Conservation (phyloP, 2,888 invertebrate genomes). For the Apamea epomidion region DNA sequence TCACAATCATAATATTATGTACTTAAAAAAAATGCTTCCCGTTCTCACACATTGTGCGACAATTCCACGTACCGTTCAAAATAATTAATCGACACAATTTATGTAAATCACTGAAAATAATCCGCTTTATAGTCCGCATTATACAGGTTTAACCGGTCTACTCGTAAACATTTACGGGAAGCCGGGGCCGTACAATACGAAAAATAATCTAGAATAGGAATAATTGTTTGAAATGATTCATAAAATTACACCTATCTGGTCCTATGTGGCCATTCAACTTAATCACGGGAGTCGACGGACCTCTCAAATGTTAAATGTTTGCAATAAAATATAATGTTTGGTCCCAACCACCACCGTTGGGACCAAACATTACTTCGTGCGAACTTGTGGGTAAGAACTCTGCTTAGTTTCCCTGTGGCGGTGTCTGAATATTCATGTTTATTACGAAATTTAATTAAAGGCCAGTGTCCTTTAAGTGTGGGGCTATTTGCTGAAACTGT, state of each 20-base stretch:
- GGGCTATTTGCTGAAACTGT: background rate
- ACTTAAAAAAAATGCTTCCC: background rate
- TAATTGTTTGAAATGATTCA: constrained; percentile 39
- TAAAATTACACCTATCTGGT: constrained; percentile 55
- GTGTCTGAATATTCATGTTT: constrained; percentile 54
- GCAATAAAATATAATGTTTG: constrained; percentile 59
- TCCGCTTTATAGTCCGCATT: constrained; percentile 41
- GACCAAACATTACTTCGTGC: constrained; percentile 23
- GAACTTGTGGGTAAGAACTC: constrained; percentile 47
- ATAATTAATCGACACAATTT: constrained; percentile 53
- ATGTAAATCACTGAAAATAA: constrained; percentile 57
- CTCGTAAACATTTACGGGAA: constrained; percentile 60
- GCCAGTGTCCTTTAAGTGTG: constrained; percentile 10
- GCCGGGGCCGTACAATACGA: constrained; percentile 25
- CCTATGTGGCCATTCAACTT: constrained; percentile 38
- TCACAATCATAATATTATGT: background rate
- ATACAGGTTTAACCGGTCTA: constrained; percentile 47
- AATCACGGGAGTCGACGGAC: constrained; percentile 52
- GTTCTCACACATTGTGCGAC: constrained; percentile 1
- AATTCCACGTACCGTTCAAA: constrained; percentile 14
- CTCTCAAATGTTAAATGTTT: constrained; percentile 57
- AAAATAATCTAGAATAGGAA: constrained; percentile 38
- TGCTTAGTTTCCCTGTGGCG: constrained; percentile 20
- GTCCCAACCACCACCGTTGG: constrained; percentile 23
- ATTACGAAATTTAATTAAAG: constrained; percentile 60